phyloP scores from a whole-genome alignment of 2,113 vertebrate species.

The Lamprologus ornatipinnis region DNA sequence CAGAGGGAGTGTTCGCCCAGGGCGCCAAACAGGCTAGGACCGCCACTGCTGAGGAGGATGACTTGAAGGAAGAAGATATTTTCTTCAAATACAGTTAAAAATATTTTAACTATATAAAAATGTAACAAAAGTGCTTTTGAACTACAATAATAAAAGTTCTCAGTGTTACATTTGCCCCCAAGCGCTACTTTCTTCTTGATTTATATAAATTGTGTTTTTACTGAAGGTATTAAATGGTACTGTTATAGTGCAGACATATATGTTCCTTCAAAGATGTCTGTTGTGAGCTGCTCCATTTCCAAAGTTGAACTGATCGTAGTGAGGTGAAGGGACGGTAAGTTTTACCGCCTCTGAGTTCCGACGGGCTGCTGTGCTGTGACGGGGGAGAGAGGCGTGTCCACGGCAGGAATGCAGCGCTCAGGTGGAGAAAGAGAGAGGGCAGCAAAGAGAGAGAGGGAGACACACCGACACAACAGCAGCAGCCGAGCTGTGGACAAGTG shows the following conservation, averaged over 20 bases:
- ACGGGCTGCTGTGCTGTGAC: conserved; percentile 15
- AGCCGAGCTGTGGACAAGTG: not conserved
- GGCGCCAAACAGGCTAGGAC: not conserved
- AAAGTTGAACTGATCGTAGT: not conserved
- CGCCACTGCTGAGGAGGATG: not conserved
- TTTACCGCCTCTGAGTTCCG: not conserved
- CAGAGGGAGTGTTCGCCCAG: not conserved
- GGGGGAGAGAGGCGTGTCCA: conserved; percentile 35
- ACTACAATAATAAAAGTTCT: not conserved
- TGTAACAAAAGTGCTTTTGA: not conserved
- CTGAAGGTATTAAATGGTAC: not conserved
- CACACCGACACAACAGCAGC: not conserved
- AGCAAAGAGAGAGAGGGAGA: not conserved
- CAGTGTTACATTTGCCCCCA: not conserved
- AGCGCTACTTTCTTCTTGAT: not conserved
- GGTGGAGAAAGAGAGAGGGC: conserved; percentile 17
- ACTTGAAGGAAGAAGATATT: not conserved
- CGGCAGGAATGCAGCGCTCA: conserved; percentile 43
- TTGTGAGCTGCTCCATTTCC: not conserved
- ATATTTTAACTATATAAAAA: not conserved
- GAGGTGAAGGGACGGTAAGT: not conserved
- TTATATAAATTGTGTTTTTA: not conserved
- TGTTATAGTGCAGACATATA: not conserved
- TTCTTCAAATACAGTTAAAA: not conserved
- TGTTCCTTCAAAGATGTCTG: not conserved